Evolutionary conservation across 23 tunicate genomes (phyloP).

Genomic region (Clavelina lepadiformis): DNA sequence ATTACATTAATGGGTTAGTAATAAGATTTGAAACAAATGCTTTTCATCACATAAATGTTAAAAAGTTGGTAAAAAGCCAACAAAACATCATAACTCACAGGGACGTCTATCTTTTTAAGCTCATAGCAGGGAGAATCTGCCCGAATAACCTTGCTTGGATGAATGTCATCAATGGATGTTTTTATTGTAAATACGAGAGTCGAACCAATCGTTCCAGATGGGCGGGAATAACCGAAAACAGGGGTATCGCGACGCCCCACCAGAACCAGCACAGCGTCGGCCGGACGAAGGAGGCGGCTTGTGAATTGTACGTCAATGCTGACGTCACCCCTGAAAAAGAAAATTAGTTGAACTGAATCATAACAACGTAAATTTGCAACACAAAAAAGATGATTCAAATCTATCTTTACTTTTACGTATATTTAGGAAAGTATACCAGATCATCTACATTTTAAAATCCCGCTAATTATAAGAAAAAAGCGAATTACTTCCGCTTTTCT

Average conservation of each 20-base stretch:
- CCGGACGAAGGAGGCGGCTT: slow-evolving; percentile 80
- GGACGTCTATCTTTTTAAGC: slow-evolving; percentile 36
- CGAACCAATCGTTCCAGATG: slow-evolving; percentile 42
- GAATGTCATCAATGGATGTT: slow-evolving; percentile 61
- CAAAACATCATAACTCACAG: slow-evolving; percentile 16
- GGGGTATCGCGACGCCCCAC: slow-evolving; percentile 39
- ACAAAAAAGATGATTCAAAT: no score
- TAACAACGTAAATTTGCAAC: no score
- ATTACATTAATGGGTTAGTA: no score
- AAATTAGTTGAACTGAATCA: no score
- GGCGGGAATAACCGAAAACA: slow-evolving; percentile 1
- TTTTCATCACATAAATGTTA: background rate
- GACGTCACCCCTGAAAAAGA: slow-evolving; percentile 38
- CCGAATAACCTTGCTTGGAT: slow-evolving; percentile 30
- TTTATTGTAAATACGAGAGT: slow-evolving; percentile 70
- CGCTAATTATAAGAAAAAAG: no score
- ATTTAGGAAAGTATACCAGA: no score
- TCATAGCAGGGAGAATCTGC: slow-evolving; percentile 79
- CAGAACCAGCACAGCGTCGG: slow-evolving; percentile 72
- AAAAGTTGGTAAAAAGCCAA: background rate
- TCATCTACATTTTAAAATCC: no score
- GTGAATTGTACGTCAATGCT: slow-evolving; percentile 69
- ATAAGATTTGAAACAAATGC: background rate
- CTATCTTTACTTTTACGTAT: no score
- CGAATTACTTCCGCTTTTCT: no score